Evolutionary conservation across 2,113 vertebrate genomes (phyloP).

Genomic region (Alexandromys fortis): DNA sequence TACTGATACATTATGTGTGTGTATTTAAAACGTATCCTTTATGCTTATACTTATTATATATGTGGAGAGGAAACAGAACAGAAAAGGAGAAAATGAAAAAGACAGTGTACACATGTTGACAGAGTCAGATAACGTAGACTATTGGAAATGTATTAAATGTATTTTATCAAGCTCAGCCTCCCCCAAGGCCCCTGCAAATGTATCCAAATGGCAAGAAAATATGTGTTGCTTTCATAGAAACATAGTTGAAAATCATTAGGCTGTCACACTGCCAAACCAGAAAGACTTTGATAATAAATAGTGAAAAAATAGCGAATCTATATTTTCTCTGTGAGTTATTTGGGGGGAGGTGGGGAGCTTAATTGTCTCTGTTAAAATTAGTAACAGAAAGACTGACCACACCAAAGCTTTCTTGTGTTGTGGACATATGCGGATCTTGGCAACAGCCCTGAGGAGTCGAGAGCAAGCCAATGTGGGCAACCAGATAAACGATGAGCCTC

Average conservation of each 20-base stretch:
- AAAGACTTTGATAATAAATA: slow-evolving; percentile 23
- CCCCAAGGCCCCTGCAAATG: slow-evolving; percentile 19
- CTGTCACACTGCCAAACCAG: slow-evolving; percentile 33
- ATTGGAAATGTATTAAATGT: background rate
- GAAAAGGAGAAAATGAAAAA: slow-evolving; percentile 30
- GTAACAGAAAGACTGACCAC: slow-evolving; percentile 52
- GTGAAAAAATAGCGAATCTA: slow-evolving; percentile 9
- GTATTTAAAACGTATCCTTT: slow-evolving; percentile 17
- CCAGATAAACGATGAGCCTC: background rate
- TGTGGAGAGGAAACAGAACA: background rate
- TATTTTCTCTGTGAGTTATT: background rate
- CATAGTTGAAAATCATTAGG: slow-evolving; percentile 34
- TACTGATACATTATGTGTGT: background rate
- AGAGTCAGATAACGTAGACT: background rate
- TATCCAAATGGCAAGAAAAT: slow-evolving; percentile 34
- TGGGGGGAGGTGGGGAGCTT: background rate
- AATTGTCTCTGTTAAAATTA: slow-evolving; percentile 56
- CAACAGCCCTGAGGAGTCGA: background rate
- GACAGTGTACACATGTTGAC: slow-evolving; percentile 23
- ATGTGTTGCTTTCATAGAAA: background rate
- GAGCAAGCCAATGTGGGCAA: background rate
- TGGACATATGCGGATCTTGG: background rate
- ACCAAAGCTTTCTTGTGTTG: slow-evolving; percentile 6
- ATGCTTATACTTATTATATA: background rate
- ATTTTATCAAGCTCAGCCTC: slow-evolving; percentile 1